Evolutionary conservation across 2,113 vertebrate species (phyloP).

Genomic region (Garra rufa): DNA sequence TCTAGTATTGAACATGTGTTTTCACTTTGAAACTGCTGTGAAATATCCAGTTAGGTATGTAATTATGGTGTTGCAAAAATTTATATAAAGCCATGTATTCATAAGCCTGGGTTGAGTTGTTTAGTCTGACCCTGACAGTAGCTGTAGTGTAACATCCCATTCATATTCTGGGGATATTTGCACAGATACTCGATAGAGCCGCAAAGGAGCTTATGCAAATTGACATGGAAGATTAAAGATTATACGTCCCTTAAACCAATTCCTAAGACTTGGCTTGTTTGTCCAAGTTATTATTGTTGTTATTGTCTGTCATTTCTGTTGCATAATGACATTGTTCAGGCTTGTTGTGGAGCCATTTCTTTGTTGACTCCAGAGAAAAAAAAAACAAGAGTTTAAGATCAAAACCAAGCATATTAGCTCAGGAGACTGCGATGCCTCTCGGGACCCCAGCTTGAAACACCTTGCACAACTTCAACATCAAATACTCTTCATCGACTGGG

Average conservation of each 20-base stretch:
- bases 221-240: neutral
- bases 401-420: slow-evolving; percentile 32
- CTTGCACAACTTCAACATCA: slow-evolving; percentile 41
- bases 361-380: slow-evolving; percentile 30
- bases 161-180: neutral
- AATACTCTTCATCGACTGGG: slow-evolving; percentile 40
- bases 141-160: neutral
- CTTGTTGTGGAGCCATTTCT: neutral
- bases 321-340: neutral
- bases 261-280: slow-evolving; percentile 3
- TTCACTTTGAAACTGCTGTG: too few relatives aligned
- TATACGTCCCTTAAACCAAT: neutral
- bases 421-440: neutral
- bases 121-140: neutral
- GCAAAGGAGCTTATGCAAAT: neutral
- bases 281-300: neutral
- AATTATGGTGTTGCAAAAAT: too few relatives aligned
- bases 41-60: too few relatives aligned
- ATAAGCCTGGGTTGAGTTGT: too few relatives aligned
- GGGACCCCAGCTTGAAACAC: neutral
- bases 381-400: slow-evolving; percentile 14
- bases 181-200: neutral
- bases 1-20: too few relatives aligned
- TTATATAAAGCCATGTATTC: too few relatives aligned
- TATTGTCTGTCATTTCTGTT: neutral